A percentile compares a stretch with the other conserved stretches of the same genome.
Conservation (phyloP, 1,140 invertebrate species). For the Mizuhopecten yessoensis region DNA sequence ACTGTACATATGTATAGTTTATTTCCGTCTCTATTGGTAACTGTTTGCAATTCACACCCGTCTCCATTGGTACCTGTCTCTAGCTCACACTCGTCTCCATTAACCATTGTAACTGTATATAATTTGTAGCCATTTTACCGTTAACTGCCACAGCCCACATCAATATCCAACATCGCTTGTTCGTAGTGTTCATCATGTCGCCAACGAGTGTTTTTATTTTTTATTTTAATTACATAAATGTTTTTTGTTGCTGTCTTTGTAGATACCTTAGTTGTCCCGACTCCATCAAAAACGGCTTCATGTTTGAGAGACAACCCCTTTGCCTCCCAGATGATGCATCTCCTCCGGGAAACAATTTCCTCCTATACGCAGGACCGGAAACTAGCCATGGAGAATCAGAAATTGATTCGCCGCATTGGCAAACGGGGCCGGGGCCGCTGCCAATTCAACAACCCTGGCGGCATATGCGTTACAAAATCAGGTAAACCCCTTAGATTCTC, state of each 20-base stretch:
- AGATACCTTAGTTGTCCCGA: slow-evolving; percentile 8
- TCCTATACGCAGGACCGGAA: slow-evolving; percentile 39
- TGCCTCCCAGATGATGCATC: slow-evolving; percentile 56
- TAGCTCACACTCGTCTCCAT: too few species aligned
- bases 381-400: slow-evolving; percentile 55
- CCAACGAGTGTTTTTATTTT: too few species aligned
- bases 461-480: slow-evolving; percentile 76
- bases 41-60: too few species aligned
- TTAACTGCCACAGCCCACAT: too few species aligned
- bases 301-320: slow-evolving; percentile 30
- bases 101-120: too few species aligned
- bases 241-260: background rate
- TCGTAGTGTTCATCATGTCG: too few species aligned
- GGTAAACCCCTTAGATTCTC: slow-evolving; percentile 65
- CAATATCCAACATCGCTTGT: too few species aligned
- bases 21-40: too few species aligned
- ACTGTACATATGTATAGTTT: too few species aligned
- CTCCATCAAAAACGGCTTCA: slow-evolving; percentile 32
- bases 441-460: slow-evolving; percentile 78
- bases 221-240: too few species aligned
- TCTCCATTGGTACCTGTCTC: too few species aligned
- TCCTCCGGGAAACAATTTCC: slow-evolving; percentile 46
- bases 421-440: slow-evolving; percentile 72
- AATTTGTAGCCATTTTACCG: too few species aligned
- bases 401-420: slow-evolving; percentile 57